Conservation (phyloP, 37 sponge, comb jelly and placozoan species). For the Haliclona indistincta region DNA sequence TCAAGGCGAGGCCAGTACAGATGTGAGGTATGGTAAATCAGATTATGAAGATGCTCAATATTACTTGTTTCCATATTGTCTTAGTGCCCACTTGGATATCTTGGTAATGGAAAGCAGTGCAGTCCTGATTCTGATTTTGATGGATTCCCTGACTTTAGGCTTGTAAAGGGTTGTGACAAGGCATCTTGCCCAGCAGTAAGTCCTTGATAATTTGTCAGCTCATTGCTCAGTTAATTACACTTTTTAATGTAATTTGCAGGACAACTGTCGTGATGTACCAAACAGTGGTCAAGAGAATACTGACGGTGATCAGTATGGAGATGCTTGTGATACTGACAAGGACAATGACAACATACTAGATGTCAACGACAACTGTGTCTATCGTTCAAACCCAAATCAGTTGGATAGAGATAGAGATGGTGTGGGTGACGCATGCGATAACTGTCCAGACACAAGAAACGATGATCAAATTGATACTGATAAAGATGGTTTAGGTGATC, state of each 20-base stretch:
- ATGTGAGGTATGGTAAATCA: constrained; percentile 53
- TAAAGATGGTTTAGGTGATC: constrained; percentile 69
- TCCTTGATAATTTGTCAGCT: not conserved
- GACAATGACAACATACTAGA: constrained; percentile 64
- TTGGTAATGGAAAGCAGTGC: constrained; percentile 77
- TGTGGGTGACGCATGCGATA: constrained; percentile 85
- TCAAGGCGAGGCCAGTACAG: constrained; percentile 41
- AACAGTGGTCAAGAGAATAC: constrained; percentile 74
- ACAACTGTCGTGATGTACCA: constrained; percentile 76
- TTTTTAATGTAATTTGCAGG: constrained; percentile 17
- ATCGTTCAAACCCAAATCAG: constrained; percentile 44
- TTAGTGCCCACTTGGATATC: constrained; percentile 44
- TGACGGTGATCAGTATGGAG: constrained; percentile 77
- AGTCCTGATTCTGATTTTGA: constrained; percentile 75
- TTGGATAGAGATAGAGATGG: constrained; percentile 74
- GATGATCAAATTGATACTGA: constrained; percentile 65
- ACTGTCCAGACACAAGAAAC: constrained; percentile 46
- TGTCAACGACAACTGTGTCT: constrained; percentile 73
- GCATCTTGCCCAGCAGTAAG: constrained; percentile 48
- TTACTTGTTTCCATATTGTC: too few relatives aligned
- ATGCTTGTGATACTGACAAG: constrained; percentile 68
- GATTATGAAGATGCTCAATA: not conserved
- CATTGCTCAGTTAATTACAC: not conserved
- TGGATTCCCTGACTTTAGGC: constrained; percentile 62
- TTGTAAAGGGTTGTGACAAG: constrained; percentile 51